Evolutionary conservation across 2,113 vertebrate species (phyloP).

Genomic region (Melanotaenia duboulayi): DNA sequence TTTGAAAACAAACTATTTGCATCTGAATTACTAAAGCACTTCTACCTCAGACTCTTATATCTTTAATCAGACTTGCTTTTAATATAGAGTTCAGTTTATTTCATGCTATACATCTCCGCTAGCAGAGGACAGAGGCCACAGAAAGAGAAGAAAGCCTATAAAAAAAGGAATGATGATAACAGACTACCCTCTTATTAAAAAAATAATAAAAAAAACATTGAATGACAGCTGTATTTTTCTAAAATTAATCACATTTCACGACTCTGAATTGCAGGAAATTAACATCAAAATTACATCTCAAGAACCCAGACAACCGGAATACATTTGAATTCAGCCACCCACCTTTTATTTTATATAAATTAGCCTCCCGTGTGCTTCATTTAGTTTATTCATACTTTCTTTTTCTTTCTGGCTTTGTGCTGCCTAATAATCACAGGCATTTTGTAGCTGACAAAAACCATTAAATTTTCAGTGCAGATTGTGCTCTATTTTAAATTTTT

Average conservation of each 20-base stretch:
- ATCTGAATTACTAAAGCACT: constrained; percentile 12
- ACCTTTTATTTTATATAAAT: constrained; percentile 66
- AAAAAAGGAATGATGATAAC: constrained; percentile 13
- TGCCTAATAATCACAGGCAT: constrained; percentile 22
- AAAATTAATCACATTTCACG: constrained; percentile 36
- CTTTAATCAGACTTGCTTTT: not conserved
- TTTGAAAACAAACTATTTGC: too few species aligned
- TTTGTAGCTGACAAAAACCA: constrained; percentile 12
- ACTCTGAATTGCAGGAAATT: constrained; percentile 35
- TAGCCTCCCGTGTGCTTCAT: constrained; percentile 26
- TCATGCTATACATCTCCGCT: not conserved
- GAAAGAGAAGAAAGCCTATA: not conserved
- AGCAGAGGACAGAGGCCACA: constrained; percentile 5
- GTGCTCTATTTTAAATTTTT: constrained; percentile 14
- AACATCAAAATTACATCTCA: constrained; percentile 51
- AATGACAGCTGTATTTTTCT: constrained; percentile 1
- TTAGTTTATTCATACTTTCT: constrained; percentile 52
- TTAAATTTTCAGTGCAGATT: not conserved
- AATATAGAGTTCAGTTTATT: constrained; percentile 46
- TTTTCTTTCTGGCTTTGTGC: constrained; percentile 39
- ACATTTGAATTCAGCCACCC: constrained; percentile 39
- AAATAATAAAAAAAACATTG: not conserved
- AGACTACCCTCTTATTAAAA: constrained; percentile 37
- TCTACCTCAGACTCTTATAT: not conserved
- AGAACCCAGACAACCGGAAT: constrained; percentile 30